Conservation (phyloP, 2,113 vertebrate species). For the Solea senegalensis region DNA sequence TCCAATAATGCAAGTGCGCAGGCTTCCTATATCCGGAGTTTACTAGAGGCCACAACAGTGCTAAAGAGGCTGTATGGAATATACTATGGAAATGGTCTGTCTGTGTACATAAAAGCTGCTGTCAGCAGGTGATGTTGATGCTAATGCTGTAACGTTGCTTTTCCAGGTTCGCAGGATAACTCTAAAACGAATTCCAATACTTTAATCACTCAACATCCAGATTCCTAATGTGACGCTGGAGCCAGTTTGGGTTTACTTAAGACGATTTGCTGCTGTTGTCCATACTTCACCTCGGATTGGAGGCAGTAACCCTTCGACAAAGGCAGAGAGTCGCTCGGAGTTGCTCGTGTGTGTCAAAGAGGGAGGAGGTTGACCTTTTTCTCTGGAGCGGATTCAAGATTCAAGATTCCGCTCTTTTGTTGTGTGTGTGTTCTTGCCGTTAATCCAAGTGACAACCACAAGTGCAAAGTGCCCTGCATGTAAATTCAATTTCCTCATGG, state of each 20-base stretch:
- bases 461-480: neutral
- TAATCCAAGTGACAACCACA: neutral
- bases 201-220: too few species aligned
- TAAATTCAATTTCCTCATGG: neutral
- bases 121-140: conserved; percentile 49
- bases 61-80: conserved; percentile 11
- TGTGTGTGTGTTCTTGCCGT: neutral
- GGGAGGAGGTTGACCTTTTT: neutral
- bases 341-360: neutral
- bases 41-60: conserved; percentile 38
- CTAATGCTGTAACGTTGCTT: conserved; percentile 30
- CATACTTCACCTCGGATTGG: neutral
- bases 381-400: neutral
- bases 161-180: neutral
- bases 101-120: conserved; percentile 25
- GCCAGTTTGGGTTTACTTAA: neutral
- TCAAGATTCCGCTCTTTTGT: conserved; percentile 4
- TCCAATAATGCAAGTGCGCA: conserved; percentile 43
- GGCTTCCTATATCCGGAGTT: conserved; percentile 38
- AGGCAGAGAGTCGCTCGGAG: neutral
- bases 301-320: neutral
- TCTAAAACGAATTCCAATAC: too few species aligned
- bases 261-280: neutral
- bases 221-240: neutral
- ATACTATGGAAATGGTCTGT: conserved; percentile 29